Evolutionary conservation across 2,113 vertebrate genomes (phyloP).

Genomic region (Otolemur garnettii): DNA sequence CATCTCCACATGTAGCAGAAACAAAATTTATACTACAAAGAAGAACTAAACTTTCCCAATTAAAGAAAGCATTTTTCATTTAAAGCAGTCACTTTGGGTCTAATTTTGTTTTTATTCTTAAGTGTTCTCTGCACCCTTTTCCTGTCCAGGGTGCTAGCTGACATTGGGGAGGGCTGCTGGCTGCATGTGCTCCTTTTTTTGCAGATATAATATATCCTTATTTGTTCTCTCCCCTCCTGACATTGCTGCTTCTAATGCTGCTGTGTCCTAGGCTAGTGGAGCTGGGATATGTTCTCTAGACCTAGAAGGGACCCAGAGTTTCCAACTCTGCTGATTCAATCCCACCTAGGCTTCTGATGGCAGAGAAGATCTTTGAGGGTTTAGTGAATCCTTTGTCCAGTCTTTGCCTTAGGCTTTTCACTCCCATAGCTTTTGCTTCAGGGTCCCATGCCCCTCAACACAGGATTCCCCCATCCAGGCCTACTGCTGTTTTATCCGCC

Average conservation of each 20-base stretch:
- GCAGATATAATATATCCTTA: background rate
- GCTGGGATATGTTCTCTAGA: background rate
- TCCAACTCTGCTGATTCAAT: background rate
- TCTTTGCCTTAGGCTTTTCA: background rate
- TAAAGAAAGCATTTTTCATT: slow-evolving; percentile 10
- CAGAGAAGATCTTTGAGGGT: background rate
- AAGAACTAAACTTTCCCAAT: background rate
- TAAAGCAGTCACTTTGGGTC: background rate
- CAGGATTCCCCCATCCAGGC: background rate
- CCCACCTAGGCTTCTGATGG: background rate
- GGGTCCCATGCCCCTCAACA: background rate
- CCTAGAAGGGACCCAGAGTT: background rate
- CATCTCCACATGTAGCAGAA: background rate
- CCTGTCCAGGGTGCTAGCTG: background rate
- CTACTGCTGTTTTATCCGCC: background rate
- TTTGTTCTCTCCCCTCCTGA: background rate
- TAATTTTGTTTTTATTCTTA: slow-evolving; percentile 47
- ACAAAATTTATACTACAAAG: background rate
- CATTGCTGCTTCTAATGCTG: background rate
- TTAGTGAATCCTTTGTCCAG: background rate
- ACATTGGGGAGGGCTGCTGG: background rate
- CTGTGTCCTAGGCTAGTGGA: background rate
- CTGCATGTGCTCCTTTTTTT: background rate
- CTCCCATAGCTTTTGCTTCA: background rate
- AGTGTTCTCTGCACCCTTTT: background rate